Evolutionary conservation across 1,140 invertebrate genomes (phyloP).

Genomic region (Drosophila yakuba): DNA sequence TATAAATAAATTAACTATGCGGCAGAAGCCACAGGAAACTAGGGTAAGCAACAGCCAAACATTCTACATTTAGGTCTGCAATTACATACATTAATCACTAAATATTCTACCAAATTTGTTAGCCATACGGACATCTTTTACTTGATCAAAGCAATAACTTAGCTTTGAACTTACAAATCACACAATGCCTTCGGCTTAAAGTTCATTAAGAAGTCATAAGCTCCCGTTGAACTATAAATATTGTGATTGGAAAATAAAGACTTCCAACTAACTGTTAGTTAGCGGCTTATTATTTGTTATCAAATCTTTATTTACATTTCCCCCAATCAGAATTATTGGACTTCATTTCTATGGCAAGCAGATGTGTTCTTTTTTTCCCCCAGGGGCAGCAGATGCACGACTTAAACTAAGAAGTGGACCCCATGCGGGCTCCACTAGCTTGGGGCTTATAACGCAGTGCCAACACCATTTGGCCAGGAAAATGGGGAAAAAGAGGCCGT

Average conservation of each 20-base stretch:
- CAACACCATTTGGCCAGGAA: slow-evolving; percentile 68
- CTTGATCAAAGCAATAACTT: not conserved
- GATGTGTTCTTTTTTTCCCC: slow-evolving; percentile 21
- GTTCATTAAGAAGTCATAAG: slow-evolving; percentile 35
- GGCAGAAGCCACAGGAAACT: not conserved
- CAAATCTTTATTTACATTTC: slow-evolving; percentile 26
- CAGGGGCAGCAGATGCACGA: slow-evolving; percentile 17
- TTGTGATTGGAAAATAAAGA: slow-evolving; percentile 32
- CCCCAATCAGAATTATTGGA: slow-evolving; percentile 27
- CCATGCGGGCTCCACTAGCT: slow-evolving; percentile 72
- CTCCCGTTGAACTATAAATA: slow-evolving; percentile 29
- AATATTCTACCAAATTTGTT: not conserved
- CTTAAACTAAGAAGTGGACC: slow-evolving; percentile 43
- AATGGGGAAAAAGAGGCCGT: slow-evolving; percentile 4
- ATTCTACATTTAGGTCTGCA: not conserved
- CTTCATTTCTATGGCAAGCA: slow-evolving; percentile 35
- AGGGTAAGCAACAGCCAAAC: not conserved
- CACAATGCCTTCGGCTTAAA: slow-evolving; percentile 22
- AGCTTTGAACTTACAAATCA: not conserved
- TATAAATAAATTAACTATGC: slow-evolving; percentile 4
- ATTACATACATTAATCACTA: not conserved
- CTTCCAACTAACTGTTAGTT: slow-evolving; percentile 37
- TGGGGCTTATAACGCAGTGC: slow-evolving; percentile 58
- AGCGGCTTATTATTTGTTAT: slow-evolving; percentile 38
- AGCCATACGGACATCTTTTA: too few species aligned